These are phyloP conservation scores for Bradypus variegatus DNA, from an alignment of 2,797 vertebrate genomes.

Conservation along the genomic window DNA sequence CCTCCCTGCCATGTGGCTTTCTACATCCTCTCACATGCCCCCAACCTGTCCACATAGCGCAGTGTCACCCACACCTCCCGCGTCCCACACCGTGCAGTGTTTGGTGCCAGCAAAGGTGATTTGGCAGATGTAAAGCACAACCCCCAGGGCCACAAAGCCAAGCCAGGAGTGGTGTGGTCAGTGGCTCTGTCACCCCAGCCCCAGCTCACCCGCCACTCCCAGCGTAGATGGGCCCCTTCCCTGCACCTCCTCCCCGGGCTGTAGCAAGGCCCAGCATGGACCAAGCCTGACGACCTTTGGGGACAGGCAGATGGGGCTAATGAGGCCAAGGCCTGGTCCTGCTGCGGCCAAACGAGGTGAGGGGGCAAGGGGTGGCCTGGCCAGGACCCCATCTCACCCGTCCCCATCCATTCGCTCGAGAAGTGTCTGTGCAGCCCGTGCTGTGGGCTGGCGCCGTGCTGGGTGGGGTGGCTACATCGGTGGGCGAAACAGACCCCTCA, in stretches of 20 bases:
- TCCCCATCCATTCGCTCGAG: not conserved
- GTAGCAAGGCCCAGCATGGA: not conserved
- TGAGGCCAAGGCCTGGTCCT: not conserved
- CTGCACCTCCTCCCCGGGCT: not conserved
- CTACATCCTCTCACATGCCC: not conserved
- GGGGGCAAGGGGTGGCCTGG: not conserved
- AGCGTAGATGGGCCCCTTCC: not conserved
- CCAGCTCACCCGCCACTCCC: slow-evolving; percentile 33
- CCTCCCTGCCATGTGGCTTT: not conserved
- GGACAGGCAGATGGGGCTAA: not conserved
- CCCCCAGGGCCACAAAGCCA: slow-evolving; percentile 64
- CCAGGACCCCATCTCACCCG: no score
- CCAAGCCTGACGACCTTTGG: not conserved
- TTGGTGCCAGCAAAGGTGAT: slow-evolving; percentile 25
- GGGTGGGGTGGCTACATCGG: fast-evolving
- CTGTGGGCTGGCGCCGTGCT: no score
- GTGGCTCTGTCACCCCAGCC: slow-evolving; percentile 60
- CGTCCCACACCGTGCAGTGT: no score
- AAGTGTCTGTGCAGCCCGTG: not conserved
- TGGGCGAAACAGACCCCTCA: not conserved
- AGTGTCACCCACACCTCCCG: not conserved
- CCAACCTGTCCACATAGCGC: not conserved
- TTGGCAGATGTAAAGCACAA: slow-evolving; percentile 65
- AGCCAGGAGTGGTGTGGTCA: slow-evolving; percentile 62
- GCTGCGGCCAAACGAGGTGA: not conserved